phyloP scores from a whole-genome alignment of 2,888 invertebrate genomes.

The Lomographa bimaculata region DNA sequence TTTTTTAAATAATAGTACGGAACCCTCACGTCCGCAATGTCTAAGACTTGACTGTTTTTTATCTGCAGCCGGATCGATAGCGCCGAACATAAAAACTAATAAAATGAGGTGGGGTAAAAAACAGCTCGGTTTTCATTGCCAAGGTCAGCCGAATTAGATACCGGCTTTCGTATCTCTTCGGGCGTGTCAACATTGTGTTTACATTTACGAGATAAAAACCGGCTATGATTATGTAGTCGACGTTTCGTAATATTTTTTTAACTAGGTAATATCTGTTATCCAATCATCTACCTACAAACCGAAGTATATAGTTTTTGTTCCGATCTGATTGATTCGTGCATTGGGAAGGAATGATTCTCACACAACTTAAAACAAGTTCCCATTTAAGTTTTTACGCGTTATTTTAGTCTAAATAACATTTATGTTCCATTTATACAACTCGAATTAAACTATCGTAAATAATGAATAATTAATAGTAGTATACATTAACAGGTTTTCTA shows the following conservation, averaged over 20 bases:
- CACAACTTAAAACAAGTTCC: not conserved
- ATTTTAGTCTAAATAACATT: too few relatives aligned
- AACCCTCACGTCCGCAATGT: too few relatives aligned
- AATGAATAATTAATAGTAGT: too few relatives aligned
- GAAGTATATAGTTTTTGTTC: constrained; percentile 10
- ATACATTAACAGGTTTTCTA: constrained; percentile 15
- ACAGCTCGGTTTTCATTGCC: constrained; percentile 78
- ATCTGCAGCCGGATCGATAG: constrained; percentile 31
- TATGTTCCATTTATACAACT: too few relatives aligned
- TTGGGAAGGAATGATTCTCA: too few relatives aligned
- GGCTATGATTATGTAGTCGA: constrained; percentile 26
- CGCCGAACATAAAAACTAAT: constrained; percentile 56
- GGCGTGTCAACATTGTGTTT: constrained; percentile 75
- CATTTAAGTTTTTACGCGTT: constrained; percentile 7
- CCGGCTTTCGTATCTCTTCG: constrained; percentile 64
- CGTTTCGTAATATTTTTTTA: constrained; percentile 29
- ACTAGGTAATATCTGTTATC: constrained; percentile 12
- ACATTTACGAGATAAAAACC: constrained; percentile 63
- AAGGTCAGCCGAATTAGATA: constrained; percentile 80
- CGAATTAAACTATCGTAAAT: not conserved
- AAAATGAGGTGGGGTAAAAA: constrained; percentile 64
- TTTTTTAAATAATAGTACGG: too few relatives aligned
- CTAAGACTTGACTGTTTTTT: too few relatives aligned
- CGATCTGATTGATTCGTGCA: constrained; percentile 2
- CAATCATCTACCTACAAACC: constrained; percentile 14